Conservation (phyloP, 2,888 invertebrate genomes). For the Dendrolimus houi region DNA sequence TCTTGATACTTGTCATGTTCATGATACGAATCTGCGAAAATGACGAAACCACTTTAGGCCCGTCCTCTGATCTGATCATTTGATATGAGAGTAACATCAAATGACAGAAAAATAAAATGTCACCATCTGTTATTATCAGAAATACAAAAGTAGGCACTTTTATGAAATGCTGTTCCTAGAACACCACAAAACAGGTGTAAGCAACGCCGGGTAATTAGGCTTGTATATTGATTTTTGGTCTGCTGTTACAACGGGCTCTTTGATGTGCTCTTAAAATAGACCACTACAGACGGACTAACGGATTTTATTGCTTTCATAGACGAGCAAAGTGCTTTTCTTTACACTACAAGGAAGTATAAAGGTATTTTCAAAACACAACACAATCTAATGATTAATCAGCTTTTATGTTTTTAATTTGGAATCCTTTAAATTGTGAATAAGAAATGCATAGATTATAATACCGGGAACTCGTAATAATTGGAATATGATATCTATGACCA, state of each 20-base stretch:
- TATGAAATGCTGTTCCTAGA: slow-evolving; percentile 26
- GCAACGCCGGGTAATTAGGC: slow-evolving; percentile 16
- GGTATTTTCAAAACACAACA: background rate
- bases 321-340: background rate
- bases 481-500: too few relatives aligned
- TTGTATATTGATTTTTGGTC: slow-evolving; percentile 18
- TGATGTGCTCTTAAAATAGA: slow-evolving; percentile 21
- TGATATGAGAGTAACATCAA: too few relatives aligned
- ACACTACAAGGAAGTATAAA: background rate
- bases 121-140: background rate
- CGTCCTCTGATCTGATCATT: too few relatives aligned
- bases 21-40: too few relatives aligned
- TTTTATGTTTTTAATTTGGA: background rate
- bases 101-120: background rate
- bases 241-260: slow-evolving; percentile 15
- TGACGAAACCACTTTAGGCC: too few relatives aligned
- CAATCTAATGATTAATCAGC: background rate
- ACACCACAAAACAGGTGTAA: slow-evolving; percentile 38
- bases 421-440: too few relatives aligned
- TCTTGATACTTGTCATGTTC: too few relatives aligned
- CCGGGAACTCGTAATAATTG: too few relatives aligned
- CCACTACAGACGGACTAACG: slow-evolving; percentile 2
- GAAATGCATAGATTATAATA: too few relatives aligned
- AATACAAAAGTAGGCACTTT: background rate
- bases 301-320: slow-evolving; percentile 12